phyloP scores from a whole-genome alignment of 2,888 invertebrate species.

The Brenthis hecate region DNA sequence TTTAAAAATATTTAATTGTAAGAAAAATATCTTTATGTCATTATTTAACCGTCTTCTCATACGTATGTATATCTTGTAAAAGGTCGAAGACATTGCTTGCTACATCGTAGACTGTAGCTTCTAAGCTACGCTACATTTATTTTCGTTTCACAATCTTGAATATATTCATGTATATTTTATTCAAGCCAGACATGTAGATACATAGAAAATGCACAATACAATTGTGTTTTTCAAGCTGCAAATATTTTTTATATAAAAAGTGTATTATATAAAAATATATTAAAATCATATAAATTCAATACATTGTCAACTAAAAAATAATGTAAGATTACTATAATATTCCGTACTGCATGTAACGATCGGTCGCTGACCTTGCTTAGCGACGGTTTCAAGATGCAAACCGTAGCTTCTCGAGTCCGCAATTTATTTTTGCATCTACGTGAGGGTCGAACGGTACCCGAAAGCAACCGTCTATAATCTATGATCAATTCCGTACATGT shows the following conservation, averaged over 20 bases:
- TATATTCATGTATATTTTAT: slow-evolving; percentile 16
- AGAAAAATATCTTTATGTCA: background rate
- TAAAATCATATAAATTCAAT: no score
- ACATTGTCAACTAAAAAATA: no score
- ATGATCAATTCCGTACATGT: slow-evolving; percentile 26
- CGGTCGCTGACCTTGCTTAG: slow-evolving; percentile 26
- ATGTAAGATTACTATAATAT: no score
- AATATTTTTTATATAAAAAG: background rate
- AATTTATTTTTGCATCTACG: slow-evolving; percentile 39
- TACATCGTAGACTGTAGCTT: slow-evolving; percentile 18
- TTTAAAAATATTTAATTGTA: background rate
- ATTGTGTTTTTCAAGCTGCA: background rate
- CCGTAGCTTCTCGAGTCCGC: slow-evolving; percentile 33
- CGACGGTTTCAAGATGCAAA: slow-evolving; percentile 34
- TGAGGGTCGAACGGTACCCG: slow-evolving; percentile 27
- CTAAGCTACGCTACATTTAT: slow-evolving; percentile 22
- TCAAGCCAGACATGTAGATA: slow-evolving; percentile 5
- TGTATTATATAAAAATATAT: no score
- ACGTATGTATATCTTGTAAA: slow-evolving; percentile 6
- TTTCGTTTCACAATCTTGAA: slow-evolving; percentile 7
- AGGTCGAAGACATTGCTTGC: slow-evolving; percentile 16
- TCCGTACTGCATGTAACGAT: slow-evolving; percentile 2
- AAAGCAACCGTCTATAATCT: slow-evolving; percentile 23
- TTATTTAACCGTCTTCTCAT: background rate
- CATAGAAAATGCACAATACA: slow-evolving; percentile 14